Conservation (phyloP, 1,140 invertebrate species). For the Drosophila santomea region DNA sequence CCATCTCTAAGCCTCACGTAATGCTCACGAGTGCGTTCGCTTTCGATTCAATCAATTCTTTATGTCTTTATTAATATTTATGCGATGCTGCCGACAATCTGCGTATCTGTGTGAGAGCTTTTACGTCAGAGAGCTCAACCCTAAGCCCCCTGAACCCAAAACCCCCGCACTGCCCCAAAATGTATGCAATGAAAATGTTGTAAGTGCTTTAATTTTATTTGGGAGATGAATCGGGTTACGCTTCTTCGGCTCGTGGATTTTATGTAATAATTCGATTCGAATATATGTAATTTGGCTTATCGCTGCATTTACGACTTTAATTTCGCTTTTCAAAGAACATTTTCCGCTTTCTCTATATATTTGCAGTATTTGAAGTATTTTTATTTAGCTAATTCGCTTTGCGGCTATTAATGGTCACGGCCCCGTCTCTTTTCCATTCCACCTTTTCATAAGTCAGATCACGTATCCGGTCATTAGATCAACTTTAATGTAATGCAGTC, state of each 20-base stretch:
- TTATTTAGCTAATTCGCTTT: constrained; percentile 57
- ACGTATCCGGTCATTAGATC: constrained; percentile 78
- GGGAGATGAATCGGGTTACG: constrained; percentile 2
- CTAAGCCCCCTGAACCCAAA: not conserved
- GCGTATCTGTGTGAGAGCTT: constrained; percentile 27
- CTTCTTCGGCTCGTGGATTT: constrained; percentile 16
- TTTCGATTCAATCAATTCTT: constrained; percentile 75
- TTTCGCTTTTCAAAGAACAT: not conserved
- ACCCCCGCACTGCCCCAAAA: constrained; percentile 29
- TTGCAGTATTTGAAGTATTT: constrained; percentile 1
- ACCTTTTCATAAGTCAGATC: constrained; percentile 56
- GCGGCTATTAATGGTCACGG: constrained; percentile 54
- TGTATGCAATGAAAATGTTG: constrained; percentile 70
- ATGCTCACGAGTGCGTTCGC: constrained; percentile 36
- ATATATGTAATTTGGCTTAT: not conserved
- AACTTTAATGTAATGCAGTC: constrained; percentile 74
- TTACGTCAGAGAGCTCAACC: constrained; percentile 46
- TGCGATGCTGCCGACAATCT: constrained; percentile 56
- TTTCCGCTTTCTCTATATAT: constrained; percentile 1
- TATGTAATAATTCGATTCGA: constrained; percentile 59
- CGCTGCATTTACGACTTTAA: not conserved
- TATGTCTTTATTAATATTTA: constrained; percentile 80
- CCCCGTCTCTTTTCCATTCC: not conserved
- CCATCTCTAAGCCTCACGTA: constrained; percentile 30
- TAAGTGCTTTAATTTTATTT: constrained; percentile 82